phyloP scores from a whole-genome alignment of 2,888 invertebrate genomes.

The Acanthosoma haemorrhoidale region DNA sequence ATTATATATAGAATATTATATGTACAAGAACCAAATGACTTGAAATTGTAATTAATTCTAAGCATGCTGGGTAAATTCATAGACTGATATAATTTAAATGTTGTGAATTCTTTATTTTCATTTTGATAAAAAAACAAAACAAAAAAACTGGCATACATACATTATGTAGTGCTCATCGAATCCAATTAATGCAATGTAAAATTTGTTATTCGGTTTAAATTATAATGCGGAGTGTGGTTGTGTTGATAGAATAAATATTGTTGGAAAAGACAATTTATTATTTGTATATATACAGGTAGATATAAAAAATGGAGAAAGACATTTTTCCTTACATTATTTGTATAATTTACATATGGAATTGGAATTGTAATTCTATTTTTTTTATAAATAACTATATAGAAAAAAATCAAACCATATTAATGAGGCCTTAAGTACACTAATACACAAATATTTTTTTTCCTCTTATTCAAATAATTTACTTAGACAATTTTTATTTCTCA shows the following conservation, averaged over 20 bases:
- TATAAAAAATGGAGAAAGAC: conserved; percentile 9
- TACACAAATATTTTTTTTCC: conserved; percentile 2
- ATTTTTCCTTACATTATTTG: conserved; percentile 8
- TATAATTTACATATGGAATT: conserved; percentile 8
- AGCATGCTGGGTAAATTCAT: conserved; percentile 18
- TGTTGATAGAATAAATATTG: conserved; percentile 37
- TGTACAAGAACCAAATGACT: conserved; percentile 16
- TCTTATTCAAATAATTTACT: neutral
- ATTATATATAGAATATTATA: neutral
- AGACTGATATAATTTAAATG: conserved; percentile 25
- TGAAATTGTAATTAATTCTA: conserved; percentile 15
- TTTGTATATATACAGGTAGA: neutral
- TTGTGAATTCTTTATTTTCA: conserved; percentile 6
- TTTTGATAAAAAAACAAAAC: conserved; percentile 7
- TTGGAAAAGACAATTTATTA: conserved; percentile 32
- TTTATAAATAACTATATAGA: no score
- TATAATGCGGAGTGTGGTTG: conserved; percentile 35
- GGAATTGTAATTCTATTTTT: no score
- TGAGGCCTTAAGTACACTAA: neutral
- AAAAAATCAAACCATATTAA: neutral
- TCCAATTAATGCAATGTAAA: conserved; percentile 1
- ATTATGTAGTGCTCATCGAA: conserved; percentile 5
- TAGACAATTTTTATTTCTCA: neutral
- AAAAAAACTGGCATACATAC: neutral
- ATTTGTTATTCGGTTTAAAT: conserved; percentile 25